Evolutionary conservation across 2,113 vertebrate species (phyloP).

Genomic region (Bufo gargarizans): DNA sequence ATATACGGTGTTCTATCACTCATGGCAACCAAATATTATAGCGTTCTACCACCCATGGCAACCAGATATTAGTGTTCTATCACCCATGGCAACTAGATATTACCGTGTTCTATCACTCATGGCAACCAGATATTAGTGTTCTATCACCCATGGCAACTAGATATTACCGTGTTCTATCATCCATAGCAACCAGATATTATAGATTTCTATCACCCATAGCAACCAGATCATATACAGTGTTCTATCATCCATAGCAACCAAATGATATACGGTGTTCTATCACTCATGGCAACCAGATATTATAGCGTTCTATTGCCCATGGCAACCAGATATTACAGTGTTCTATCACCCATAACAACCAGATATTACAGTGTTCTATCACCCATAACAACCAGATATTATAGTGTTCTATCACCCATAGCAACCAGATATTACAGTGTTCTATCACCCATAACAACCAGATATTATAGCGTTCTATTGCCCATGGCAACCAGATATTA

Average conservation of each 20-base stretch:
- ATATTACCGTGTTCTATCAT: too few species aligned
- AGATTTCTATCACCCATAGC: not conserved
- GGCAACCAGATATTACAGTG: not conserved
- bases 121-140: not conserved
- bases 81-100: not conserved
- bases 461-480: not conserved
- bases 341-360: not conserved
- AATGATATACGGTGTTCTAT: not conserved
- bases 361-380: not conserved
- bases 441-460: not conserved
- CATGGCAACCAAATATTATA: not conserved
- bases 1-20: not conserved
- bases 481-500: too few species aligned
- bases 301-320: not conserved
- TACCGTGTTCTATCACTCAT: not conserved
- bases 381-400: not conserved
- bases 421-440: not conserved
- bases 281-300: too few species aligned
- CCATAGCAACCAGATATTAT: not conserved
- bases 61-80: too few species aligned
- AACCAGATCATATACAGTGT: not conserved
- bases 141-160: not conserved
- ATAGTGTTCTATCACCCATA: not conserved
- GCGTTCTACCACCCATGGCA: not conserved
- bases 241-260: not conserved